Evolutionary conservation across 2,888 invertebrate species (phyloP).

Genomic region (Campopleginae sp.): DNA sequence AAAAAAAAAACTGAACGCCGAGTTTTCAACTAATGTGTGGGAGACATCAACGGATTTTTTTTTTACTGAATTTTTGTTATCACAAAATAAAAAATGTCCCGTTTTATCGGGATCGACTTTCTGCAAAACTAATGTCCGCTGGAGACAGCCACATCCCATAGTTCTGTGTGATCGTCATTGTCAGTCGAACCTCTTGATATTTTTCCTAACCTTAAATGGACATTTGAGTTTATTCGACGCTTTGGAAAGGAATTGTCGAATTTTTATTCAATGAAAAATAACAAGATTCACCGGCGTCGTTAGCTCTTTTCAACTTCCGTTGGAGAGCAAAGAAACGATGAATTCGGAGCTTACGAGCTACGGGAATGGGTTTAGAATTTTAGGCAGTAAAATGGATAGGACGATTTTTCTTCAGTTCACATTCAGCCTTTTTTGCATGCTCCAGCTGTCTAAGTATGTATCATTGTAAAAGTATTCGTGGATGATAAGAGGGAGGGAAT

Average conservation of each 20-base stretch:
- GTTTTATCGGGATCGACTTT: too few species aligned
- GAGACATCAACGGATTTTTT: too few species aligned
- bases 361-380: neutral
- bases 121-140: too few species aligned
- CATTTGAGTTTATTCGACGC: too few species aligned
- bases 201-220: too few species aligned
- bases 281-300: neutral
- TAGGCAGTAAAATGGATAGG: slow-evolving; percentile 1
- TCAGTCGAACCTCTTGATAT: too few species aligned
- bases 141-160: too few species aligned
- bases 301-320: neutral
- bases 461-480: slow-evolving; percentile 20
- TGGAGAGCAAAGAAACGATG: neutral
- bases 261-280: neutral
- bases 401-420: slow-evolving; percentile 14
- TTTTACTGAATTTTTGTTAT: too few species aligned
- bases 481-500: slow-evolving; percentile 32
- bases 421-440: slow-evolving; percentile 8
- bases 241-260: too few species aligned
- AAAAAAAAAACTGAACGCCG: neutral
- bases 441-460: neutral
- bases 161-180: too few species aligned
- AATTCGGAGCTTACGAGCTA: neutral
- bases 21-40: too few species aligned
- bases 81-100: too few species aligned